Base-by-base conservation (phyloP, 1,140 invertebrate genomes). In the Achroia grisella region DNA sequence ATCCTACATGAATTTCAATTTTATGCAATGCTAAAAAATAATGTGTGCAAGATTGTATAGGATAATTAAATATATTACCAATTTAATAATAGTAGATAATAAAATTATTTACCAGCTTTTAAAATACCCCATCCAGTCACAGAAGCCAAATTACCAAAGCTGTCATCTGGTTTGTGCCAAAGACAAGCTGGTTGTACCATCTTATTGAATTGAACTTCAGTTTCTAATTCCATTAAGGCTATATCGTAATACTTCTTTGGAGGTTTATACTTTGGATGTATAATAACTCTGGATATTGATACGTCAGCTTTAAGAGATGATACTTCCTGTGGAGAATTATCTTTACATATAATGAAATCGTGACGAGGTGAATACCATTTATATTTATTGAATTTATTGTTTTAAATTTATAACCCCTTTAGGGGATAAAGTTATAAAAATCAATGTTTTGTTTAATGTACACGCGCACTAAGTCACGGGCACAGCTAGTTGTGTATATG, bases 251-350 rank as follows among this genome's bases (percentile, higher is more conserved):
- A 90, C 14, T 80, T 62, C 13, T 51, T 60, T 1, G 77, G 73
- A 6, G 75, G 46, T 14, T 65, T 54, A 48, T 88, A 89, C 4
- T 79, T 17, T 0, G 88, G 88, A 71, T 89, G 88, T n/a, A 56
- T 57, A 3, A 81, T 77, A 8, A 86, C 68, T 34, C 57, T 56
- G 4, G 51, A 36, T 3, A 89, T 79, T 8, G 43, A 41, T 5
- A 17, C 39, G 9, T 62, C 52, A 8, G 33, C 12, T 1, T 8
- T 11, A 2, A 2, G 30, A 31, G 9, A 31, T 4, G 8, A 2
- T 2, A 9, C 1, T 31, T 31, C 9, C 9, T 31, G 2, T 31
- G 1, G 9, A 2, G 8, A 4, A 9, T 31, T 31, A n/a, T 4
- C 2, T n/a, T 4, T 31, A 3, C 9, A 2, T 3, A 3, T 4